phyloP scores from a whole-genome alignment of 2,113 vertebrate genomes.

The Eptesicus fuscus region DNA sequence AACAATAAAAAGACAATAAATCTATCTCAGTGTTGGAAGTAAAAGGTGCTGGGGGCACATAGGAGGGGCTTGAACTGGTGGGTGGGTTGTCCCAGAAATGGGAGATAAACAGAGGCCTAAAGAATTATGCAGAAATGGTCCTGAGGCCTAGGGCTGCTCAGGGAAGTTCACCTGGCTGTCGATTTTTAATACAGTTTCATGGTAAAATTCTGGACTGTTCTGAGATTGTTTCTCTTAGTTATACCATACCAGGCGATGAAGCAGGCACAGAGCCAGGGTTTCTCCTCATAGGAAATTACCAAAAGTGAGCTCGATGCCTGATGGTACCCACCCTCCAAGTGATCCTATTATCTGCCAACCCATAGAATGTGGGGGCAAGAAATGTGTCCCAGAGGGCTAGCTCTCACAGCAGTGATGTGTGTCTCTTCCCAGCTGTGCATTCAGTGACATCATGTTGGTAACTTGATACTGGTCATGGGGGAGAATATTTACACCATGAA shows the following conservation, averaged over 20 bases:
- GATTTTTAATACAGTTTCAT: neutral
- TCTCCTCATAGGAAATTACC: neutral
- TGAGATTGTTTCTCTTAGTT: neutral
- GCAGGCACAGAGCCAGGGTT: neutral
- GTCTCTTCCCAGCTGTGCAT: neutral
- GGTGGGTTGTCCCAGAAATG: neutral
- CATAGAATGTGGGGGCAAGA: neutral
- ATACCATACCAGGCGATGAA: neutral
- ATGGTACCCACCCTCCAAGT: neutral
- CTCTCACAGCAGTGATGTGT: neutral
- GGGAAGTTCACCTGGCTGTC: neutral
- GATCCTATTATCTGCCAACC: neutral
- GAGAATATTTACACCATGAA: neutral
- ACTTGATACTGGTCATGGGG: neutral
- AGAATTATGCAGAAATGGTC: neutral
- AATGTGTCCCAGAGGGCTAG: fast-evolving
- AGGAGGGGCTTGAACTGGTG: neutral
- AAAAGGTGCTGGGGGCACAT: neutral
- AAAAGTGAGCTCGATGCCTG: neutral
- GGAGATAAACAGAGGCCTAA: neutral
- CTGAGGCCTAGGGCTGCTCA: neutral
- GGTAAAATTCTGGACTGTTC: neutral
- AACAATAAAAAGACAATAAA: neutral
- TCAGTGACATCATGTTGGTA: neutral
- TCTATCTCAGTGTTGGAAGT: neutral